These are phyloP conservation scores for Chelon auratus DNA, from an alignment of 2,797 vertebrate genomes.

Conservation along the genomic window DNA sequence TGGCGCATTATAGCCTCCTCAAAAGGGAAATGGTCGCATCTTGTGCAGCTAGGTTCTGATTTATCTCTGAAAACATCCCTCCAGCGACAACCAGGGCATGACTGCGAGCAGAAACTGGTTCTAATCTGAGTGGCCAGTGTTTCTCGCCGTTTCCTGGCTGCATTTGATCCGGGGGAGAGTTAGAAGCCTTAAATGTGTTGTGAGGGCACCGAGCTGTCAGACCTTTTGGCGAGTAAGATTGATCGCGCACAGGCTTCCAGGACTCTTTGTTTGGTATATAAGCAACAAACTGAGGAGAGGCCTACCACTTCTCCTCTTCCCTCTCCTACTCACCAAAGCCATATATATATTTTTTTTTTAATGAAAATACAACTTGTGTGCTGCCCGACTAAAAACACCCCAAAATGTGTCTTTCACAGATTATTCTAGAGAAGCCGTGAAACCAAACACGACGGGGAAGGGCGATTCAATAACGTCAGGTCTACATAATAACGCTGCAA, in stretches of 20 bases:
- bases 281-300: constrained; percentile 88
- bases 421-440: constrained; percentile 57
- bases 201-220: constrained; percentile 99
- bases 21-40: constrained; percentile 61
- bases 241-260: constrained; percentile 95
- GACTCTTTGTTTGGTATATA: constrained; percentile 99
- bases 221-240: constrained; percentile 99
- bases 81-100: constrained; percentile 73
- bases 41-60: constrained; percentile 62
- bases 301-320: constrained; percentile 78
- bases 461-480: constrained; percentile 57
- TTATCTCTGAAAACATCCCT: constrained; percentile 77
- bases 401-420: constrained; percentile 64
- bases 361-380: constrained; percentile 58
- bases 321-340: constrained; percentile 58
- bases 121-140: constrained; percentile 86
- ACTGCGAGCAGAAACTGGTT: constrained; percentile 74
- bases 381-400: constrained; percentile 57
- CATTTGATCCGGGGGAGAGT: constrained; percentile 96
- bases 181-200: constrained; percentile 99
- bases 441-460: constrained; percentile 58
- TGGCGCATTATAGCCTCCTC: constrained; percentile 55
- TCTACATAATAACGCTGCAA: constrained; percentile 61
- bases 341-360: constrained; percentile 41
- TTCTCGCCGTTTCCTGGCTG: constrained; percentile 91